Conservation (phyloP, 2,113 vertebrate genomes). For the Cichladusa arquata region DNA sequence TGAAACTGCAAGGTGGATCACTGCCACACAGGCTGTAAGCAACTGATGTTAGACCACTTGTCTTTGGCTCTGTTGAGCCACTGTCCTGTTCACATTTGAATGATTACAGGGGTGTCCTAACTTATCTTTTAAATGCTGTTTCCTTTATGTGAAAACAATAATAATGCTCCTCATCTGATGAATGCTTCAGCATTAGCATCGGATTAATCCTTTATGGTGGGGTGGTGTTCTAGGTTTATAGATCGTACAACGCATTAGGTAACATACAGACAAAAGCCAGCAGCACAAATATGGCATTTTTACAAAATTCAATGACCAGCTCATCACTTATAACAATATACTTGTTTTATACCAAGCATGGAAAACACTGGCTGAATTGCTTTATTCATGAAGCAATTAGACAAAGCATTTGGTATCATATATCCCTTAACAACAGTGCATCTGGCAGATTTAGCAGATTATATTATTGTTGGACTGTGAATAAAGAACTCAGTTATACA, state of each 20-base stretch:
- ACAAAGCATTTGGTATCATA: neutral
- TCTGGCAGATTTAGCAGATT: neutral
- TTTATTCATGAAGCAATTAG: neutral
- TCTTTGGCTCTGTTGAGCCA: neutral
- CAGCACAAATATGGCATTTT: neutral
- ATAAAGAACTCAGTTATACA: neutral
- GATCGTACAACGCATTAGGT: neutral
- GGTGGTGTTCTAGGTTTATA: neutral
- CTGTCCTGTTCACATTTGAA: neutral
- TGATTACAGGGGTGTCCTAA: neutral
- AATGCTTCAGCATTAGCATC: neutral
- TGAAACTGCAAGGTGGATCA: neutral
- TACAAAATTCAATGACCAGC: neutral
- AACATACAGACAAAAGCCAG: neutral
- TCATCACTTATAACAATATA: neutral
- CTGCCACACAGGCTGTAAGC: neutral
- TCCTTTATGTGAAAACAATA: neutral
- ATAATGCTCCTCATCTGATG: neutral
- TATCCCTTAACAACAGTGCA: neutral
- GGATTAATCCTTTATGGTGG: neutral
- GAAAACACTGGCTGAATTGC: neutral
- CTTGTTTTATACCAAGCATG: neutral
- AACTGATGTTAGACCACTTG: neutral
- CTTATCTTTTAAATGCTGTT: neutral
- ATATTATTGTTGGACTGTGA: neutral